A percentile compares a stretch with the other conserved stretches of the same genome.
Evolutionary conservation across 2,113 vertebrate genomes (phyloP).

Genomic region (Dendrocopos noguchii): DNA sequence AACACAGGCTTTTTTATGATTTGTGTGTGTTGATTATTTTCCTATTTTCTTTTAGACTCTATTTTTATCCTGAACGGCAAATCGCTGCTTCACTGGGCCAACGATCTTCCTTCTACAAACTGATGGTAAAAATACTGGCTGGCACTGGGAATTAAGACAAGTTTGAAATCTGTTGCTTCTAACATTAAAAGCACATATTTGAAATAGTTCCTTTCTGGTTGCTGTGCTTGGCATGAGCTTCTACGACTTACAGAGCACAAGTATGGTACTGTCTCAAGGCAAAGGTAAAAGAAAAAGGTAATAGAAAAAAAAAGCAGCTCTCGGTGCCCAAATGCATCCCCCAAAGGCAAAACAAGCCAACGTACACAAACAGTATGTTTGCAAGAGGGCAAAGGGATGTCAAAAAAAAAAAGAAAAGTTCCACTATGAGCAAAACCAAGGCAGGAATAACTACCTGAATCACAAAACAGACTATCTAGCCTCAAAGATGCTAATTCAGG

Average conservation of each 20-base stretch:
- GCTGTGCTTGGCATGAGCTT: not conserved
- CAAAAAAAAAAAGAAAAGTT: not conserved
- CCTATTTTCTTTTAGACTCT: not conserved
- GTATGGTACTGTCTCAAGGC: not conserved
- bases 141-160: not conserved
- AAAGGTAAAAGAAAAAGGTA: slow-evolving; percentile 50
- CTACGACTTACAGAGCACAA: not conserved
- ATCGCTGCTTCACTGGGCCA: not conserved
- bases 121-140: not conserved
- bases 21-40: slow-evolving; percentile 39
- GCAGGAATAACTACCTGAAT: slow-evolving; percentile 76
- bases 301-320: not conserved
- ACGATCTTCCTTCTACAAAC: not conserved
- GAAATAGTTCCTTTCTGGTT: slow-evolving; percentile 29
- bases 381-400: slow-evolving; percentile 54
- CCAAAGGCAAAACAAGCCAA: slow-evolving; percentile 43
- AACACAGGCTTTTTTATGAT: slow-evolving; percentile 15
- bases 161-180: slow-evolving; percentile 15
- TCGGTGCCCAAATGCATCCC: not conserved
- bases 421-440: slow-evolving; percentile 64
- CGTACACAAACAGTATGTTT: slow-evolving; percentile 25
- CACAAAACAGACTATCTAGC: slow-evolving; percentile 74
- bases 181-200: slow-evolving; percentile 10
- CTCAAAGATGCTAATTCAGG: slow-evolving; percentile 80
- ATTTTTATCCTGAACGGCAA: slow-evolving; percentile 15